These are phyloP conservation scores for Halcyon leucocephala DNA, from an alignment of 2,797 vertebrate species.

Conservation along the genomic window DNA sequence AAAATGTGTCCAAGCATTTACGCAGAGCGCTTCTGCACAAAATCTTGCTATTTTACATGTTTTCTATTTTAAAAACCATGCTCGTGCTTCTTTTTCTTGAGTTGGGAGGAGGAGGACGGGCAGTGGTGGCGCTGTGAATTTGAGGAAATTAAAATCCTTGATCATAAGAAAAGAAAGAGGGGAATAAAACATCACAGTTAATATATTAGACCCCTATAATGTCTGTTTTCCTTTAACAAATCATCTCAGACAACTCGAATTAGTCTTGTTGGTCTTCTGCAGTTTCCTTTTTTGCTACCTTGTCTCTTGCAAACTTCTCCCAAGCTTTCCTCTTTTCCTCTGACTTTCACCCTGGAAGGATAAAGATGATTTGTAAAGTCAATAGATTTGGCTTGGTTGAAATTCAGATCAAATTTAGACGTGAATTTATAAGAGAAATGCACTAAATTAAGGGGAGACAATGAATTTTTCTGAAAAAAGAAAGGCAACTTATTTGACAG, in stretches of 20 bases:
- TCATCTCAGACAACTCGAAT: background rate
- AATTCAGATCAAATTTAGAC: background rate
- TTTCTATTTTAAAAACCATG: background rate
- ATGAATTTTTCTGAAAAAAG: background rate
- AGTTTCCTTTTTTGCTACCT: background rate
- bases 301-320: background rate
- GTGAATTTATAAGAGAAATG: background rate
- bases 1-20: constrained; percentile 2
- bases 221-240: background rate
- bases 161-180: background rate
- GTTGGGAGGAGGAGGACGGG: background rate
- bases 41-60: background rate
- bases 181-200: background rate
- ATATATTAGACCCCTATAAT: background rate
- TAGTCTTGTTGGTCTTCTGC: background rate
- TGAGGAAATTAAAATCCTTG: background rate
- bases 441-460: background rate
- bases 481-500: background rate
- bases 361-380: background rate
- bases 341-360: background rate
- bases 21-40: background rate
- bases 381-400: background rate
- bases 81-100: background rate
- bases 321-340: background rate
- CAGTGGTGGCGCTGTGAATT: background rate